Base-by-base conservation (phyloP, 1,140 invertebrate species). In the Pentalonia nigronervosa region DNA sequence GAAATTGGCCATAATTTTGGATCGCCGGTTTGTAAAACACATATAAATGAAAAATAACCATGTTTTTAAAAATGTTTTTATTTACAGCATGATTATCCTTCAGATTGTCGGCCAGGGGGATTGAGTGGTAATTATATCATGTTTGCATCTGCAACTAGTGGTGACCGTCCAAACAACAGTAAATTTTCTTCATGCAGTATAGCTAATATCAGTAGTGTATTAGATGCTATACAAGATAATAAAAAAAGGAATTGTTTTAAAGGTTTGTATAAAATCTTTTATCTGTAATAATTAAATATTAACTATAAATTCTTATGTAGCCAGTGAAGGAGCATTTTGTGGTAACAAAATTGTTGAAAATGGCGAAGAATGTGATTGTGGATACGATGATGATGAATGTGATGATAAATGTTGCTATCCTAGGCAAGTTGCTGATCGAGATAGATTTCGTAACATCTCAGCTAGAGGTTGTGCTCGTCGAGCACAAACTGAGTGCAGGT, bases 1-100 rank as follows among this genome's bases (percentile, higher is more conserved):
- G 99, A 99, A 96, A 99, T 99, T 95, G 99, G 99, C 8, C 99
- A 99, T 95, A 99, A 99, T 95, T 99, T 99, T 96, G 99, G 99
- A 91, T 99, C 99, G 94, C 98, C 98, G 95, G 98, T 99, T 96
- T 97, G 96, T 96, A 92, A 3, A 93, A 45, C 17, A 47, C 48
- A 17, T 47, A 50, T 91, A 60, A 47, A 36, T 41, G 0, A 36
- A 81, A 86, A n/a, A 60, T 53, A 45, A 30, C 86, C 34, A 50
- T 93, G n/a, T 93, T 56, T 25, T 53, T 83, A 45, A 47, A 76
- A 25, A 34, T 76, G 4, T n/a, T 17, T 56, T 50, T 93, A 30
- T 94, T 96, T 96, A 30, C 95, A 99, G 98, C 99, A 99, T 95
- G 99, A 99, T 95, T 99, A 98, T 95, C 99, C 99, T 48, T 98